These are phyloP conservation scores for Melitaea cinxia DNA, from an alignment of 1,140 invertebrate genomes.

Conservation along the genomic window DNA sequence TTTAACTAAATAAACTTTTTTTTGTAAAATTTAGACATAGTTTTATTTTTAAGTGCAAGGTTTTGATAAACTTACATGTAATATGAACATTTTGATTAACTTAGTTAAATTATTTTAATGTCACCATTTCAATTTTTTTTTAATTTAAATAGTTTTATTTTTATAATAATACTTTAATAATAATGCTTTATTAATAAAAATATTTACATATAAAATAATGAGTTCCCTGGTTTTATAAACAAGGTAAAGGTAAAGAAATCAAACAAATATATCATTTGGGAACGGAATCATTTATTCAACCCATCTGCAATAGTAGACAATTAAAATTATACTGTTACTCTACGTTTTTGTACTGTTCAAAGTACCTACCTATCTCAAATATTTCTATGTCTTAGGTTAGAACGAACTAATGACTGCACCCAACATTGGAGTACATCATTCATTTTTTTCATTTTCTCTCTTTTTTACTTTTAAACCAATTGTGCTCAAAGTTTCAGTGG, in stretches of 20 bases:
- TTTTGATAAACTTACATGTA: no score
- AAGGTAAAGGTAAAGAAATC: conserved; percentile 34
- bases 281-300: conserved; percentile 81
- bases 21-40: no score
- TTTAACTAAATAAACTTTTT: no score
- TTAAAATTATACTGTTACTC: conserved; percentile 76
- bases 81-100: no score
- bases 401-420: conserved; percentile 70
- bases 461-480: conserved; percentile 38
- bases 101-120: no score
- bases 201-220: no score
- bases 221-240: neutral
- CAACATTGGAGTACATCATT: conserved; percentile 50
- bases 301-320: conserved; percentile 77
- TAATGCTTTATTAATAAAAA: no score
- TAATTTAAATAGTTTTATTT: no score
- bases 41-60: no score
- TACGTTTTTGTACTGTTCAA: conserved; percentile 78
- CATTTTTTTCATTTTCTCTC: conserved; percentile 40
- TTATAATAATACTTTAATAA: no score
- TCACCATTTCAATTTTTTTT: no score
- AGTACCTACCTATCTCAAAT: conserved; percentile 78
- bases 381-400: conserved; percentile 70
- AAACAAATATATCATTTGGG: conserved; percentile 70
- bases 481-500: conserved; percentile 60